Evolutionary conservation across 2,888 invertebrate species (phyloP).

Genomic region (Cryptosula pallasiana): DNA sequence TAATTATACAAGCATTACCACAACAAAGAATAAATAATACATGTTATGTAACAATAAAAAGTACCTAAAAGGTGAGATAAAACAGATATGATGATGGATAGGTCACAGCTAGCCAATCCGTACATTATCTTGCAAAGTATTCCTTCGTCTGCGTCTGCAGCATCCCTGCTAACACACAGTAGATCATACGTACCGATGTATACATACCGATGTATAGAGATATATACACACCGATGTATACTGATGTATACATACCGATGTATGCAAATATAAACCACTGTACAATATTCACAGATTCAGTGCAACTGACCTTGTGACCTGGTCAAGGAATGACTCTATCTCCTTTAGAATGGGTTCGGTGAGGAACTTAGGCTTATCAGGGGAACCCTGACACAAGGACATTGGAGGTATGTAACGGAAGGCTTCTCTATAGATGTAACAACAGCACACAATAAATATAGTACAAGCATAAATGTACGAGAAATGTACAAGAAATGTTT

Average conservation of each 20-base stretch:
- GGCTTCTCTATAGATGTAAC: slow-evolving; percentile 36
- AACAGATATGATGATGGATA: not conserved
- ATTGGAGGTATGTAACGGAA: slow-evolving; percentile 48
- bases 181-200: no score
- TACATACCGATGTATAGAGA: no score
- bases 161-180: not conserved
- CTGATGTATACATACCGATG: no score
- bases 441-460: not conserved
- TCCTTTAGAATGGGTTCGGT: slow-evolving; percentile 46
- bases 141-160: not conserved
- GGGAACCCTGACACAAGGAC: slow-evolving; percentile 41
- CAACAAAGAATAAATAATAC: no score
- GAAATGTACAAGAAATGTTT: no score
- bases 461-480: no score
- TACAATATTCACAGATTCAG: no score
- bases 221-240: no score
- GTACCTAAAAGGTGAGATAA: not conserved
- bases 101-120: not conserved
- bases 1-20: no score
- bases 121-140: slow-evolving; percentile 5
- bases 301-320: slow-evolving; percentile 41
- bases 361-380: slow-evolving; percentile 44
- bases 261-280: no score
- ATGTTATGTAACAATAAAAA: not conserved
- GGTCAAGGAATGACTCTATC: slow-evolving; percentile 43